Conservation (phyloP, 2,113 vertebrate species). For the Laticauda laticaudata region DNA sequence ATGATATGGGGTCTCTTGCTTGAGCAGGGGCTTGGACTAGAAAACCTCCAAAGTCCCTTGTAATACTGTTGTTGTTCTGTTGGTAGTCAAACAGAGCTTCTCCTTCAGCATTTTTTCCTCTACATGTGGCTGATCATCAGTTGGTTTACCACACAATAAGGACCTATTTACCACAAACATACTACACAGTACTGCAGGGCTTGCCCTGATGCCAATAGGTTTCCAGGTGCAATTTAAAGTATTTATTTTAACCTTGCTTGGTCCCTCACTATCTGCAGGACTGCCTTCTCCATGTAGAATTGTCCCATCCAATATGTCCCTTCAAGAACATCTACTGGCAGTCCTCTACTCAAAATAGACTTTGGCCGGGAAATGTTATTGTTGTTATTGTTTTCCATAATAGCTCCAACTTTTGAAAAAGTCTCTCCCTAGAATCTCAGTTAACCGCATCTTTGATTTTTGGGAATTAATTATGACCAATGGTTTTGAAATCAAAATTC, state of each 20-base stretch:
- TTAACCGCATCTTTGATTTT: background rate
- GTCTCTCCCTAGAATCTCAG: background rate
- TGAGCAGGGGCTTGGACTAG: no score
- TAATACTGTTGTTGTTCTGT: no score
- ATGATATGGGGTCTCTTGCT: no score
- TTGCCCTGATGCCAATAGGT: background rate
- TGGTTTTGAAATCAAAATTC: background rate
- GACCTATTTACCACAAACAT: background rate
- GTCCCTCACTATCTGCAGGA: background rate
- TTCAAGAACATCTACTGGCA: background rate
- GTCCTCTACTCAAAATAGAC: background rate
- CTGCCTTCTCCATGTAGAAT: background rate
- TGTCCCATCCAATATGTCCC: background rate
- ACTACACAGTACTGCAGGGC: background rate
- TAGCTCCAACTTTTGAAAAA: background rate
- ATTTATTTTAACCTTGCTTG: background rate
- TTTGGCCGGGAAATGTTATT: background rate
- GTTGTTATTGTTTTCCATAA: background rate
- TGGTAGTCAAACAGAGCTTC: background rate
- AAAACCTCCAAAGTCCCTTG: no score
- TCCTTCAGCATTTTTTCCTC: background rate
- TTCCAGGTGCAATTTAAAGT: background rate
- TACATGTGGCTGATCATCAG: background rate
- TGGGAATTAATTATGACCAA: background rate
- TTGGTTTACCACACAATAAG: background rate